Percentiles rank a stretch among this genome's conserved stretches.
phyloP scores from a whole-genome alignment of 1,140 invertebrate species.

The Mizuhopecten yessoensis region DNA sequence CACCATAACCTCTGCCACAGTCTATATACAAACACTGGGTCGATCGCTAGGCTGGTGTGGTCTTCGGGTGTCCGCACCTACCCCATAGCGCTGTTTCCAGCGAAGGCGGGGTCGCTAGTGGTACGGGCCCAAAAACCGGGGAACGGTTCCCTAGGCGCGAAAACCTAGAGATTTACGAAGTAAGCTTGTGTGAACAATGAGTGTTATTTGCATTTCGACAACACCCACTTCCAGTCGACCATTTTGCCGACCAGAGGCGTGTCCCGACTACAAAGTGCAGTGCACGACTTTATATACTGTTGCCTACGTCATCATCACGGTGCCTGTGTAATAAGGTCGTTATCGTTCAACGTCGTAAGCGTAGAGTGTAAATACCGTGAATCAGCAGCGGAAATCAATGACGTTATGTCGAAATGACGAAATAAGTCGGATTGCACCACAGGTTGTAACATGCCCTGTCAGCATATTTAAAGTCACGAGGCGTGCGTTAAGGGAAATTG shows the following conservation, averaged over 20 bases:
- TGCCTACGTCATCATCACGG: background rate
- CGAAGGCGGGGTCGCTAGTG: conserved; percentile 32
- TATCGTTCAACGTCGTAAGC: background rate
- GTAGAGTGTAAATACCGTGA: background rate
- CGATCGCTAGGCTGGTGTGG: background rate
- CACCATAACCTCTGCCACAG: background rate
- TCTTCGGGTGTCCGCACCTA: conserved; percentile 15
- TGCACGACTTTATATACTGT: background rate
- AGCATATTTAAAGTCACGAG: conserved; percentile 3
- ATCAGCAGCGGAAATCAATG: background rate
- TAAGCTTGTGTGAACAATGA: background rate
- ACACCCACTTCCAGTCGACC: conserved; percentile 36
- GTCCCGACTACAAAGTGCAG: background rate
- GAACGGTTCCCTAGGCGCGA: conserved; percentile 19
- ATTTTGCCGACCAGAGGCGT: conserved; percentile 7
- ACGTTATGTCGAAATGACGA: background rate
- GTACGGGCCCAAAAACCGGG: conserved; percentile 26
- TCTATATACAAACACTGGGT: background rate
- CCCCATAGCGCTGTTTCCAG: conserved; percentile 14
- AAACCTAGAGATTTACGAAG: conserved; percentile 38
- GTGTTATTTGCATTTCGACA: conserved; percentile 34
- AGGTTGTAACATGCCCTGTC: background rate
- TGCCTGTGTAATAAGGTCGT: background rate
- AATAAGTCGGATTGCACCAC: background rate
- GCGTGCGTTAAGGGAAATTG: background rate